Conservation (phyloP, 2,113 vertebrate genomes). For the Melierax canorus region DNA sequence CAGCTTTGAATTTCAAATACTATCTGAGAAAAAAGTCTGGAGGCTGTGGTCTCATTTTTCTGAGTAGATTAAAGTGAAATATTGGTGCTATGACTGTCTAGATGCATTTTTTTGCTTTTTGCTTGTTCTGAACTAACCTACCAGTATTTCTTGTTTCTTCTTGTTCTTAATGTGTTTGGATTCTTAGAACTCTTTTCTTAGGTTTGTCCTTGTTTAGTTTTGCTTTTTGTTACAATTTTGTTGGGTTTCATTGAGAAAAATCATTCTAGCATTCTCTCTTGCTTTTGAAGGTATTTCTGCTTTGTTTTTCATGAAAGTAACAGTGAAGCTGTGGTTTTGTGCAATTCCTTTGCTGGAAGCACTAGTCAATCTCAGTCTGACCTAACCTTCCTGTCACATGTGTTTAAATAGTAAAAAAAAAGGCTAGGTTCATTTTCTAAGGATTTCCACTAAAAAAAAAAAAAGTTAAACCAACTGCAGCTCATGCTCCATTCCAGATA, state of each 20-base stretch:
- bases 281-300: background rate
- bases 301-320: background rate
- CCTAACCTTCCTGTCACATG: background rate
- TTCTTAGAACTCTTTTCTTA: background rate
- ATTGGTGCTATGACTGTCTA: background rate
- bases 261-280: background rate
- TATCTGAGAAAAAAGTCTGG: background rate
- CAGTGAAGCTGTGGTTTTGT: background rate
- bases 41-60: background rate
- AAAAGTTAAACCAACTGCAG: background rate
- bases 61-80: background rate
- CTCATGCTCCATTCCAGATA: background rate
- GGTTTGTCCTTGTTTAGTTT: background rate
- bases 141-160: background rate
- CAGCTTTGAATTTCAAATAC: background rate
- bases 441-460: background rate
- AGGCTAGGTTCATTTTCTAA: background rate
- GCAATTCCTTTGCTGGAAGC: background rate
- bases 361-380: background rate
- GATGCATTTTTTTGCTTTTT: background rate
- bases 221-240: background rate
- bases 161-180: background rate
- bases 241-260: background rate
- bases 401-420: background rate
- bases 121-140: background rate